Evolutionary conservation across 2,113 vertebrate species (phyloP).

Genomic region (Anser brachyrhynchus): DNA sequence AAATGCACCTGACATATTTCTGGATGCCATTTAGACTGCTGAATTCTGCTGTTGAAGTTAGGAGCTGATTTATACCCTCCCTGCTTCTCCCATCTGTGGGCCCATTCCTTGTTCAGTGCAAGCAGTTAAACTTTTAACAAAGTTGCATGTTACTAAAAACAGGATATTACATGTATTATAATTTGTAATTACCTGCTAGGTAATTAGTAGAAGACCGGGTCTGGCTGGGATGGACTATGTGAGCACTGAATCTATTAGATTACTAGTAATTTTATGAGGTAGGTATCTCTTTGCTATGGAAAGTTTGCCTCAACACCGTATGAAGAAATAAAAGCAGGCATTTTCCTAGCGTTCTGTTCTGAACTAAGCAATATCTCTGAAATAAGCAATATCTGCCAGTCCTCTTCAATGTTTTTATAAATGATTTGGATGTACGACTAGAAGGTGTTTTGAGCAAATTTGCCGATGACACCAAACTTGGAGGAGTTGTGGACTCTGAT

Average conservation of each 20-base stretch:
- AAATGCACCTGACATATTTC: background rate
- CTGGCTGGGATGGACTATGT: background rate
- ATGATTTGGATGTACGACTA: too few relatives aligned
- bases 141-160: background rate
- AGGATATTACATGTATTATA: background rate
- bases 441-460: too few relatives aligned
- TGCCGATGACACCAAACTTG: too few relatives aligned
- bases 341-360: background rate
- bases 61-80: background rate
- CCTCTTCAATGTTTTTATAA: too few relatives aligned
- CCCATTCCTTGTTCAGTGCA: background rate
- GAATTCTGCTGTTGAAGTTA: background rate
- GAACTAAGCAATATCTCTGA: background rate
- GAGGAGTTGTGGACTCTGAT: too few relatives aligned
- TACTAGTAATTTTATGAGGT: background rate
- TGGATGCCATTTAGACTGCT: background rate
- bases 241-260: background rate
- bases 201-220: background rate
- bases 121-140: background rate
- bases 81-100: fast-evolving
- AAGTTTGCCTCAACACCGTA: background rate
- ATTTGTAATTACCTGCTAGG: background rate
- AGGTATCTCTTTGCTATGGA: background rate
- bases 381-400: too few relatives aligned
- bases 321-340: background rate